Evolutionary conservation across 2,888 invertebrate genomes (phyloP).

Genomic region (Hipparchia sbordonii): DNA sequence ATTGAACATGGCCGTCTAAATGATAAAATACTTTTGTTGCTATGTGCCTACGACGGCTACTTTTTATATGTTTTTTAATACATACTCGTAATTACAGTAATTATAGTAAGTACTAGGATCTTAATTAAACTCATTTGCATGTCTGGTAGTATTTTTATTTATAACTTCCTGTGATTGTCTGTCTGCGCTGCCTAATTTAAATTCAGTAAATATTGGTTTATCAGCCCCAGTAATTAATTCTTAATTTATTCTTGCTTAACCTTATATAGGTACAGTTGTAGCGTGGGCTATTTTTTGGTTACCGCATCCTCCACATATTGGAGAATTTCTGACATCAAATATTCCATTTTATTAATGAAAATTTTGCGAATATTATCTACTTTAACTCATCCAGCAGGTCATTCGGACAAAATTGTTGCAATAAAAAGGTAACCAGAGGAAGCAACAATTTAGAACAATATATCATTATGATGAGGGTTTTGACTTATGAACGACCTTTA

Average conservation of each 20-base stretch:
- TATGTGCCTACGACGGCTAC: constrained; percentile 5
- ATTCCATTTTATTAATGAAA: not conserved
- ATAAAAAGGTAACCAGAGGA: too few species aligned
- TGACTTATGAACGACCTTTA: too few species aligned
- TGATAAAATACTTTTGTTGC: constrained; percentile 3
- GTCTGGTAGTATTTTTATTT: constrained; percentile 10
- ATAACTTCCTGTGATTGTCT: constrained; percentile 12
- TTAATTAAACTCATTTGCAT: constrained; percentile 5
- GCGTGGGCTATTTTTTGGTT: constrained; percentile 9
- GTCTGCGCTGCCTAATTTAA: not conserved
- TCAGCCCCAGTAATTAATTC: not conserved
- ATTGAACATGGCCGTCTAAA: constrained; percentile 29
- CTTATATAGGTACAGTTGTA: not conserved
- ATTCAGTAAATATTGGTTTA: constrained; percentile 6
- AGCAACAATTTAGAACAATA: too few species aligned
- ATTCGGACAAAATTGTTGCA: too few species aligned
- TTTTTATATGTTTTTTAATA: not conserved
- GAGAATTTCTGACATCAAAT: constrained; percentile 5
- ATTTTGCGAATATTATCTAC: too few species aligned
- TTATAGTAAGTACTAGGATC: not conserved
- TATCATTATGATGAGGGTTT: too few species aligned
- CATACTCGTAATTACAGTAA: not conserved
- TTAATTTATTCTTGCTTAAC: not conserved
- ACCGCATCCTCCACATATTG: constrained; percentile 5
- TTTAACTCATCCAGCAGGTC: too few species aligned